Conservation (phyloP, 2,113 vertebrate genomes). For the Anas platyrhynchos region DNA sequence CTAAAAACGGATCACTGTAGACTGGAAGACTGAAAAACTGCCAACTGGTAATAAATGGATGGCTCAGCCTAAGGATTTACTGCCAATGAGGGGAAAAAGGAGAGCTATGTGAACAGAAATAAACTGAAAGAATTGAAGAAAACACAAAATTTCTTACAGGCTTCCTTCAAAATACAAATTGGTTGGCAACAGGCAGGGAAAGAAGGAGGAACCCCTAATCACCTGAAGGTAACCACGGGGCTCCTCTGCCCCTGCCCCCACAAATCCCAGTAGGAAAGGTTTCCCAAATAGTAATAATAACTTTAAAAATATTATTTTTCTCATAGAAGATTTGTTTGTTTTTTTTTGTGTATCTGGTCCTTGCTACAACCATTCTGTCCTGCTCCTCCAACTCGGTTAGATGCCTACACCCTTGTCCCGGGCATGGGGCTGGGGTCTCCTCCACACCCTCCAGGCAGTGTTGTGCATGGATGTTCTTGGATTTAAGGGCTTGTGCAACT, state of each 20-base stretch:
- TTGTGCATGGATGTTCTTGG: neutral
- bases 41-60: conserved; percentile 62
- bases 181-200: neutral
- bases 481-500: neutral
- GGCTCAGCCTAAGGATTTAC: conserved; percentile 67
- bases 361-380: neutral
- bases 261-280: neutral
- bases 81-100: conserved; percentile 21
- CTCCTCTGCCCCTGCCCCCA: neutral
- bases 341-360: neutral
- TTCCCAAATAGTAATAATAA: neutral
- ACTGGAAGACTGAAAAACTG: conserved; percentile 60
- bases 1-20: conserved; percentile 55
- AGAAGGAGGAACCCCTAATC: neutral
- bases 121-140: conserved; percentile 25
- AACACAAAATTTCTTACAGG: conserved; percentile 39
- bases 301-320: neutral
- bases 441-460: neutral
- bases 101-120: conserved; percentile 40
- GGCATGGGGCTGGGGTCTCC: neutral
- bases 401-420: no score
- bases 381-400: no score
- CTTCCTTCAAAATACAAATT: conserved; percentile 19
- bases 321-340: neutral
- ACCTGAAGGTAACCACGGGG: neutral